Percentiles rank a stretch among this genome's conserved stretches.
These are phyloP conservation scores for Psittacula derbiana DNA, from an alignment of 2,797 vertebrate genomes.

Conservation along the genomic window DNA sequence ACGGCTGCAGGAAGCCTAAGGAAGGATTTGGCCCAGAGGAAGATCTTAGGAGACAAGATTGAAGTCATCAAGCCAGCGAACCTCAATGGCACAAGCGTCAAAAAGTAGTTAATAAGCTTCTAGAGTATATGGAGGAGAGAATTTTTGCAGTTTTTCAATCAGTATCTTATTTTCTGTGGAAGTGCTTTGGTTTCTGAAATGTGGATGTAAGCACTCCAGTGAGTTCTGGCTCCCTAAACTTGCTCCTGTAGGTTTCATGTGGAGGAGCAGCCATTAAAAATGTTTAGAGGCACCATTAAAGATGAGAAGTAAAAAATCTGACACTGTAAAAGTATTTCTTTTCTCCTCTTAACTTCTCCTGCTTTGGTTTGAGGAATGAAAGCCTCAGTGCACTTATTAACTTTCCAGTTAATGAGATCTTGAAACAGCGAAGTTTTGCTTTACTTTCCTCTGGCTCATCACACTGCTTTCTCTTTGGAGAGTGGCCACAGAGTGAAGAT, in stretches of 20 bases:
- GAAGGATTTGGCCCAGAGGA: neutral
- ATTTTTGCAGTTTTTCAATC: neutral
- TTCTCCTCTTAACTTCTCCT: neutral
- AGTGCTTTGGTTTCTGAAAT: neutral
- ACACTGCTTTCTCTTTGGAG: slow-evolving; percentile 22
- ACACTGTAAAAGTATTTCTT: neutral
- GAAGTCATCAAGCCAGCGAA: neutral
- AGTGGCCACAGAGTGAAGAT: slow-evolving; percentile 38
- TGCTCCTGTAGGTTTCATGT: neutral
- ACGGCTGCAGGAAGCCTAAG: neutral
- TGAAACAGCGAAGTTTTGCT: slow-evolving; percentile 5
- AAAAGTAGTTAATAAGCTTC: neutral
- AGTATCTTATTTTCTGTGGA: neutral
- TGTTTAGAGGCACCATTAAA: neutral
- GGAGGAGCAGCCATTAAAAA: slow-evolving; percentile 17
- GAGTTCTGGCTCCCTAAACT: slow-evolving; percentile 25
- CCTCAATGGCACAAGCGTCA: neutral
- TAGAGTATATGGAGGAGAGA: neutral
- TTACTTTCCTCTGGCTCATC: slow-evolving; percentile 50
- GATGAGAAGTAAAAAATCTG: slow-evolving; percentile 19
- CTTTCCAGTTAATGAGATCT: slow-evolving; percentile 60
- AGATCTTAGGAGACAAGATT: neutral
- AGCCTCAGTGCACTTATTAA: slow-evolving; percentile 58
- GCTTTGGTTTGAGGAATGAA: slow-evolving; percentile 41
- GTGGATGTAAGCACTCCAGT: neutral